These are phyloP conservation scores for Meriones psammophilus DNA, from an alignment of 2,797 vertebrate genomes.

Conservation along the genomic window DNA sequence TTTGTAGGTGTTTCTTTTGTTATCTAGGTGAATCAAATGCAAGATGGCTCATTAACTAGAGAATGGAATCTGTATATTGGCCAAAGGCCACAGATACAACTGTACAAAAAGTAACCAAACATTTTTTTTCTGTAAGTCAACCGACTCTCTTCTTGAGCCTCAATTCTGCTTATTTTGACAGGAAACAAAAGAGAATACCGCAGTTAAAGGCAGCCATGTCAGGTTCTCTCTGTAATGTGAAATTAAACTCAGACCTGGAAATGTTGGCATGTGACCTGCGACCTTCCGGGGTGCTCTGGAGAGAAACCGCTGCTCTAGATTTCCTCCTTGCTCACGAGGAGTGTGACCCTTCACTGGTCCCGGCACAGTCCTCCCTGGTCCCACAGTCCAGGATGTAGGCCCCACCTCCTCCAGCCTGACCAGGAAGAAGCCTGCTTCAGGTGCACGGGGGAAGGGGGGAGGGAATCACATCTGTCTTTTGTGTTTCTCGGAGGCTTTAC, in stretches of 20 bases:
- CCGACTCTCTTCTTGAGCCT: background rate
- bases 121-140: background rate
- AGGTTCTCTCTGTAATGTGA: slow-evolving; percentile 3
- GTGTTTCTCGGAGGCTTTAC: background rate
- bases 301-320: background rate
- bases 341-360: background rate
- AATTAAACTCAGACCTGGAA: background rate
- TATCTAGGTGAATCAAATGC: background rate
- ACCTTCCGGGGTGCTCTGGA: background rate
- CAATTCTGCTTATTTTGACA: background rate
- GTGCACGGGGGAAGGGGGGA: background rate
- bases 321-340: background rate
- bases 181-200: background rate
- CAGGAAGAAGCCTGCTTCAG: background rate
- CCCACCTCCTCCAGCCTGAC: background rate
- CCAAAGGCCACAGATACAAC: background rate
- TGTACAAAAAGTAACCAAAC: background rate
- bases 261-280: background rate
- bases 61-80: background rate
- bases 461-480: background rate
- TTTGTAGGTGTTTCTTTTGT: background rate
- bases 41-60: background rate
- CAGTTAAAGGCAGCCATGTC: background rate
- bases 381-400: background rate
- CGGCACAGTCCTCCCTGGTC: background rate